Evolutionary conservation across 64 coral and sea anemone genomes (phyloP), one percentile per base, ranked within the genome.

Genomic region (Hydrozoanthus tunicans): DNA sequence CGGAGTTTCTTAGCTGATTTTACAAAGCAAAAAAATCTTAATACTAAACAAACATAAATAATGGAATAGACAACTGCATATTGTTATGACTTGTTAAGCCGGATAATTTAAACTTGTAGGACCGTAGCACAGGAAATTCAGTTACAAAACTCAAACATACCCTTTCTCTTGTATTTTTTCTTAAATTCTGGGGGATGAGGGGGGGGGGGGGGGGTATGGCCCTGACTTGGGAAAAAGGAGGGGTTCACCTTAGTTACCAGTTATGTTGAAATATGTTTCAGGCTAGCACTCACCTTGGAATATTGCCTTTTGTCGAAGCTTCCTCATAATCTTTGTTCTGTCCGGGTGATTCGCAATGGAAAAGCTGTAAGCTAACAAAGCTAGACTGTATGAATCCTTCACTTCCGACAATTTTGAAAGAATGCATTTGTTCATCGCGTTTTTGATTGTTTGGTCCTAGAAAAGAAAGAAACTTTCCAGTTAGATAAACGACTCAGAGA

Each of bases 331-430:
- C 14, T 56, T 32, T 7, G 14, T 8, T 25, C 3, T 51, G 24
- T 52, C 10, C 6, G 64, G 86, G 67, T 94, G 86, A 51, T 90
- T 90, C 0, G 92, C 92, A 9, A 94, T 69, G 5, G 70, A 65
- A 82, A 90, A 94, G n/a, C 78, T 94, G 86, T 90, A 94, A 4
- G 86, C 79, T 8, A 94, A 70, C 25, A 94, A 7, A 0, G 92
- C 70, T 14, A 94, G 63, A 11, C 86, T 77, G 79, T 94, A 94
- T 1, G 88, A 90, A 43, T 94, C 92, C n/a, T 89, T 94, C 15
- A 90, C 78, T 2, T 78, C 57, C 7, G 79, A 68, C 56, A 75
- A 15, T 27, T 56, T 54, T 43, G 23, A 6, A 26, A 71, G 10
- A 56, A 94, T 81, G 53, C 92, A 94, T 6, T 74, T 13, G 9